Conservation (phyloP, 2,113 vertebrate genomes). For the Lycaon pictus region DNA sequence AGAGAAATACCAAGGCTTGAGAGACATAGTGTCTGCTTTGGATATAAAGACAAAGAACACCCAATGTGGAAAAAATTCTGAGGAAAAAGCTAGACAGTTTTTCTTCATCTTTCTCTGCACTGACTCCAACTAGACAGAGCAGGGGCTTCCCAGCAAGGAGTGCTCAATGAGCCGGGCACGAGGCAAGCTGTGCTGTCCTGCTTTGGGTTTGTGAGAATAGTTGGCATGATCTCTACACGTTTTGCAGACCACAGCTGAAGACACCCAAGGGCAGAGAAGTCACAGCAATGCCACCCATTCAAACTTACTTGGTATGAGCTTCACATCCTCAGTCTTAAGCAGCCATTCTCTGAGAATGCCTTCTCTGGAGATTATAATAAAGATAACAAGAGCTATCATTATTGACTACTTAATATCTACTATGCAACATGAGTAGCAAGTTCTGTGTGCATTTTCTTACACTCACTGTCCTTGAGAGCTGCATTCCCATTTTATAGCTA, state of each 20-base stretch:
- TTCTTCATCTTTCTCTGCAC: not conserved
- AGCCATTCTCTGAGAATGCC: not conserved
- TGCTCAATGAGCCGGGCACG: no score
- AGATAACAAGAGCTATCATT: not conserved
- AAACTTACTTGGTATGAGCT: not conserved
- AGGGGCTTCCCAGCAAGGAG: not conserved
- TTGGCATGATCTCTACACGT: fast-evolving
- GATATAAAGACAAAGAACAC: not conserved
- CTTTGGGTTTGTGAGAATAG: not conserved
- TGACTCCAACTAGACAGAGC: not conserved
- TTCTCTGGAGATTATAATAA: not conserved
- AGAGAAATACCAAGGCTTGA: not conserved
- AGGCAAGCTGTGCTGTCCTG: not conserved
- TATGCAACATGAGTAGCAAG: not conserved
- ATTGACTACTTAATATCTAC: not conserved
- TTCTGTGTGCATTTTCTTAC: not conserved
- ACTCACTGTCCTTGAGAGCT: not conserved
- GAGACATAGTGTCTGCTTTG: not conserved
- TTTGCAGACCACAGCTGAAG: not conserved
- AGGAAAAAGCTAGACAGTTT: not conserved
- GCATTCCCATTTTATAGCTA: not conserved
- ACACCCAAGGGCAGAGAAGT: not conserved
- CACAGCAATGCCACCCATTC: not conserved
- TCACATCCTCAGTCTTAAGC: not conserved
- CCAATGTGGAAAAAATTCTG: no score